These are phyloP conservation scores for Sinosuthora webbiana DNA, from an alignment of 2,113 vertebrate genomes.

Conservation along the genomic window DNA sequence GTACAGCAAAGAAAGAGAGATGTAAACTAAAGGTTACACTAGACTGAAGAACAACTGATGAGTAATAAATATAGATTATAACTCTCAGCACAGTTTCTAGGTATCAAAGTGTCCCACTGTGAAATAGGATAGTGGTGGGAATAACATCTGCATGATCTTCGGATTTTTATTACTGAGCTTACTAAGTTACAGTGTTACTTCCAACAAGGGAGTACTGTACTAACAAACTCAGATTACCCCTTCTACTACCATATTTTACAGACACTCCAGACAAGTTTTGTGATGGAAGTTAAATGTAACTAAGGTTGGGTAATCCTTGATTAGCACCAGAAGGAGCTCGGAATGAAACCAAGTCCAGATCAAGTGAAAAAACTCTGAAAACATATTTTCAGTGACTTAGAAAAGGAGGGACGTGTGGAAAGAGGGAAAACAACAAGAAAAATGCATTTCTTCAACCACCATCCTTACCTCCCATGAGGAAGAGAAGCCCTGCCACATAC, in stretches of 20 bases:
- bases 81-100: background rate
- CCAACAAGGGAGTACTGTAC: background rate
- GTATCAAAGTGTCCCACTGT: background rate
- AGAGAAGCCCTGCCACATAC: slow-evolving; percentile 96
- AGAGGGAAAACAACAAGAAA: background rate
- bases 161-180: background rate
- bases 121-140: background rate
- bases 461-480: slow-evolving; percentile 97
- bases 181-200: background rate
- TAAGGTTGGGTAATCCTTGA: background rate
- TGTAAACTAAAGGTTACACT: background rate
- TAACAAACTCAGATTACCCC: background rate
- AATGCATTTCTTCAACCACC: background rate
- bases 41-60: background rate
- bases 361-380: background rate
- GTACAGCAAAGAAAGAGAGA: background rate
- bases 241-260: background rate
- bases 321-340: background rate
- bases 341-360: background rate
- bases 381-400: background rate
- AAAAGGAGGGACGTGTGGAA: background rate
- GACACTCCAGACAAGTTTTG: background rate
- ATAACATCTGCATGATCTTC: background rate
- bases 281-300: background rate
- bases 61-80: background rate